These are phyloP conservation scores for Gymnocypris eckloni DNA, from an alignment of 2,797 vertebrate species.

Conservation along the genomic window DNA sequence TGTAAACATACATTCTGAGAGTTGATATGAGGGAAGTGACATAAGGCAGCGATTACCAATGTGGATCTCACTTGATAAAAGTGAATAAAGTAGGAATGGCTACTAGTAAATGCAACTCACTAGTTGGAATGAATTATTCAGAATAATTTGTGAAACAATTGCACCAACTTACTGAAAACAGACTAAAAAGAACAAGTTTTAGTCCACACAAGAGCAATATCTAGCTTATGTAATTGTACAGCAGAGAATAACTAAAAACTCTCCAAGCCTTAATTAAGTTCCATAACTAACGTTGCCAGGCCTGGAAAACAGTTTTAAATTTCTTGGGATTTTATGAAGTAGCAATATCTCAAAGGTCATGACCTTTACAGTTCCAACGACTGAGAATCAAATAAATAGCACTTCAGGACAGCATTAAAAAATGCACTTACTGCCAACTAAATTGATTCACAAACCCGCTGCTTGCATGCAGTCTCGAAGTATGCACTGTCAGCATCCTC, in stretches of 20 bases:
- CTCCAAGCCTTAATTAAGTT: background rate
- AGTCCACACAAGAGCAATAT: background rate
- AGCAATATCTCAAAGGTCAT: background rate
- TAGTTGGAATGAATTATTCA: too few species aligned
- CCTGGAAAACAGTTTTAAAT: background rate
- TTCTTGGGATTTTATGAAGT: background rate
- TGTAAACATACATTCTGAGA: background rate
- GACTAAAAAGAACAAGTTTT: background rate
- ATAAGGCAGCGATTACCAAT: background rate
- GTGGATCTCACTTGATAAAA: background rate
- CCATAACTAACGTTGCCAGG: background rate
- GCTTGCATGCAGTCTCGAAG: background rate
- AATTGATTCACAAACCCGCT: conserved; percentile 19
- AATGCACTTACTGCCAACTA: conserved; percentile 21
- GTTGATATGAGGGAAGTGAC: background rate
- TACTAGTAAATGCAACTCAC: too few species aligned
- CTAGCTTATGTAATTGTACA: background rate
- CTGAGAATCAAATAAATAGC: background rate
- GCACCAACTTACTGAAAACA: background rate
- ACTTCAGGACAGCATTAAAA: background rate
- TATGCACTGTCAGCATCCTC: conserved; percentile 34
- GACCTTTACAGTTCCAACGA: background rate
- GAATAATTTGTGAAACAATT: background rate
- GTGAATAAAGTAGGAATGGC: too few species aligned
- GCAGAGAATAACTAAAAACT: background rate